Evolutionary conservation across 1,140 invertebrate genomes (phyloP).

Genomic region (Brachionus sp.): DNA sequence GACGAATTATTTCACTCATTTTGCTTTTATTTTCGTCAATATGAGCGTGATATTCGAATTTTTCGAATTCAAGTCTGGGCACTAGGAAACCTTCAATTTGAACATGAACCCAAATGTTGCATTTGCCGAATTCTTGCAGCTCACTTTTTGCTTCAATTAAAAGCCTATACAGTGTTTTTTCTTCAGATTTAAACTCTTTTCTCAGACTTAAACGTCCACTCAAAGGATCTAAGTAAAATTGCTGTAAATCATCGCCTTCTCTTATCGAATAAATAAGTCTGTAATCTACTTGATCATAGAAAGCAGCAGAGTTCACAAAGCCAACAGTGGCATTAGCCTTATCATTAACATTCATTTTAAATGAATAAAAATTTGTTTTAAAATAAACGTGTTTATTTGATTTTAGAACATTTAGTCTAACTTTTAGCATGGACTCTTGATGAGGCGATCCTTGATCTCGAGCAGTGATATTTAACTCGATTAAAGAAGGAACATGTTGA

Average conservation of each 20-base stretch:
- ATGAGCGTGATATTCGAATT: not conserved
- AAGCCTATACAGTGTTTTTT: not conserved
- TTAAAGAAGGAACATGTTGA: not conserved
- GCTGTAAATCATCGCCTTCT: not conserved
- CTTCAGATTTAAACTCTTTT: not conserved
- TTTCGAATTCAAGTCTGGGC: not conserved
- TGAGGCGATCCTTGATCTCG: not conserved
- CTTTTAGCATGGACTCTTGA: not conserved
- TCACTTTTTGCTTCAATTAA: not conserved
- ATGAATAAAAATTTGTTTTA: not conserved
- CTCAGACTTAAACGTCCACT: not conserved
- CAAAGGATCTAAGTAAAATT: not conserved
- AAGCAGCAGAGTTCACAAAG: not conserved
- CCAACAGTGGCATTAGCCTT: not conserved
- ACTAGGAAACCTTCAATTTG: not conserved
- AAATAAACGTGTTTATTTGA: not conserved
- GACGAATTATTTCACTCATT: slow-evolving; percentile 42
- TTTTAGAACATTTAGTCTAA: not conserved
- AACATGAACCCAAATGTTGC: not conserved
- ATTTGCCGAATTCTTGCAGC: not conserved
- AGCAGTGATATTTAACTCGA: not conserved
- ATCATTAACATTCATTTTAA: not conserved
- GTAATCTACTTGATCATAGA: not conserved
- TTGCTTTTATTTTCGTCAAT: not conserved
- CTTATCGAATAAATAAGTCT: not conserved